Base-by-base conservation (phyloP, 2,797 vertebrate genomes). In the Gorsachius magnificus region DNA sequence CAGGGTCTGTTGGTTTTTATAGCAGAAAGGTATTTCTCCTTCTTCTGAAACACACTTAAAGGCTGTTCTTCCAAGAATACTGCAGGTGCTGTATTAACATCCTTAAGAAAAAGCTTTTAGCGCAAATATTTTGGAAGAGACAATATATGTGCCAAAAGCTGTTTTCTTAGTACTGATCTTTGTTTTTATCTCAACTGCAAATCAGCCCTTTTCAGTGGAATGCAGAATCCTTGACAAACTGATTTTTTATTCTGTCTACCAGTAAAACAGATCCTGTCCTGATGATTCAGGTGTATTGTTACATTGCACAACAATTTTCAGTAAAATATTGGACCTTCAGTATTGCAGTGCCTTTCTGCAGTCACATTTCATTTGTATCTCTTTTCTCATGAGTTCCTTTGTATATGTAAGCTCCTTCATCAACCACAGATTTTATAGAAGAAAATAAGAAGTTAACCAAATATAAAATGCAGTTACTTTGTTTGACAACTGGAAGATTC, bases 1-100 rank as follows among this genome's bases (percentile, higher is more conserved):
- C 90, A 68, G 17, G 26, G 65, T 95, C 94, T 98, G 97, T 97
- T 98, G 97, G 95, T 97, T 98, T 98, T 97, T 95, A 96, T 54
- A 96, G 84, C 70, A 89, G 91, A 97, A 97, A 97, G 93, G 70
- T 96, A 83, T 91, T 93, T 86, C 45, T 84, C 63, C 76, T 89
- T 74, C 83, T 88, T 70, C 80, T 88, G 90, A 97, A 96, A 95
- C 75, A 89, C 76, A 68, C 74, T 90, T 92, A 79, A 90, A 96
- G 82, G 57, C 87, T 92, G 50, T 83, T 97, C 93, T 97, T 97
- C 87, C 85, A 95, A 92, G 95, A 90, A 90, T 94, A 92, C 82
- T 93, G 94, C 91, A 97, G 95, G 96, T 97, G 93, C 89, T 95
- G 88, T 81, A 82, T 94, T 96, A 95, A 86, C 74, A 92, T 87